Evolutionary conservation across 2,888 invertebrate species (phyloP).

Genomic region (Lottia scabra): DNA sequence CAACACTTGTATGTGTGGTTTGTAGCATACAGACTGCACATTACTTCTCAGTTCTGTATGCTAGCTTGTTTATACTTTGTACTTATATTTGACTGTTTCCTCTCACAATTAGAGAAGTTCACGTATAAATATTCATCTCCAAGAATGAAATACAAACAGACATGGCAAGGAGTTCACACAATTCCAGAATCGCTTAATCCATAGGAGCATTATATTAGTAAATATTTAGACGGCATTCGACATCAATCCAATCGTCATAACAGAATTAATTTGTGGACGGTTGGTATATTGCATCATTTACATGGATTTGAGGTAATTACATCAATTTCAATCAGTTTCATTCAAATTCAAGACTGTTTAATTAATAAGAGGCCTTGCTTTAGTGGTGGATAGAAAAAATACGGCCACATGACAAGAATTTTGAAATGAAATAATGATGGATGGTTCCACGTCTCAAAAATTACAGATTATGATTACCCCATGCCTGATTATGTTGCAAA

Average conservation of each 20-base stretch:
- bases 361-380: too few species aligned
- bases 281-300: not conserved
- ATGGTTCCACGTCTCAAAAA: too few species aligned
- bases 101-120: slow-evolving; percentile 61
- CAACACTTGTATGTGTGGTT: too few species aligned
- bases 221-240: not conserved
- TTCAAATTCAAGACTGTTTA: too few species aligned
- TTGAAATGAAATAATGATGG: too few species aligned
- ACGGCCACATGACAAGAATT: too few species aligned
- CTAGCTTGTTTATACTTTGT: slow-evolving; percentile 15
- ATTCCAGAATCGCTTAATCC: slow-evolving; percentile 32
- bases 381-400: too few species aligned
- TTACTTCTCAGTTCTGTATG: too few species aligned
- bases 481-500: too few species aligned
- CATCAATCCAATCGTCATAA: not conserved
- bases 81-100: slow-evolving; percentile 52
- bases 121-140: slow-evolving; percentile 49
- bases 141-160: slow-evolving; percentile 45
- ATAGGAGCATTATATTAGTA: slow-evolving; percentile 11
- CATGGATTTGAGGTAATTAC: not conserved
- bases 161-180: slow-evolving; percentile 44
- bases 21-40: too few species aligned
- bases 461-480: too few species aligned
- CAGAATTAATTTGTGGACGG: not conserved
- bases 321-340: too few species aligned